Conservation (phyloP, 2,797 vertebrate species). For the Melanotaenia trifasciata region DNA sequence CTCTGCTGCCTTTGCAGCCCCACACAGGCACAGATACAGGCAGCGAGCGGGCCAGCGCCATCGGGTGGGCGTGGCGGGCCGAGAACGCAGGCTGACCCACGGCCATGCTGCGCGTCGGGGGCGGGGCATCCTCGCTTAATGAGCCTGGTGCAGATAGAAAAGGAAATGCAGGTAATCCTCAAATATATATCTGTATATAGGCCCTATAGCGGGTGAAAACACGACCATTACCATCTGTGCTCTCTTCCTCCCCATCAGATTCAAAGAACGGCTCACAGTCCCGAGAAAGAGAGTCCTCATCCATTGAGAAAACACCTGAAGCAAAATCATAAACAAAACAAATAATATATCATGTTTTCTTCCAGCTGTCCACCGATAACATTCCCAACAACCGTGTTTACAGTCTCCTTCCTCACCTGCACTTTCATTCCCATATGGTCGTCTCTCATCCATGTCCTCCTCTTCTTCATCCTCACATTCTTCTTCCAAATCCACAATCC, state of each 20-base stretch:
- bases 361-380: background rate
- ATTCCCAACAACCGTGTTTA: background rate
- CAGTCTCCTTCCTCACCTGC: slow-evolving; percentile 59
- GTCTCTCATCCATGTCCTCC: slow-evolving; percentile 80
- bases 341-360: background rate
- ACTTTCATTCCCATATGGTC: slow-evolving; percentile 72
- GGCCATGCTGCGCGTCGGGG: slow-evolving; percentile 77
- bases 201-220: background rate
- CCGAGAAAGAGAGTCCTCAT: slow-evolving; percentile 90
- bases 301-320: slow-evolving; percentile 93
- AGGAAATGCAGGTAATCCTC: rapidly evolving
- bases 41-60: slow-evolving; percentile 90
- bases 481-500: slow-evolving; percentile 77
- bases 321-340: background rate
- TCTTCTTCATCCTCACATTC: slow-evolving; percentile 84
- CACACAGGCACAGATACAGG: slow-evolving; percentile 91
- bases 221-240: slow-evolving; percentile 87
- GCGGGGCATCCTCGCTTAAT: slow-evolving; percentile 89
- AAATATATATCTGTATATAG: rapidly evolving
- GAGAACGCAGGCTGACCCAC: slow-evolving; percentile 67
- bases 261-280: slow-evolving; percentile 94
- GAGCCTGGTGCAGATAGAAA: slow-evolving; percentile 72
- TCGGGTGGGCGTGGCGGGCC: slow-evolving; percentile 74
- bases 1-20: slow-evolving; percentile 82
- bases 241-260: slow-evolving; percentile 92